phyloP scores from a whole-genome alignment of 2,113 vertebrate genomes.

The Phycodurus eques region DNA sequence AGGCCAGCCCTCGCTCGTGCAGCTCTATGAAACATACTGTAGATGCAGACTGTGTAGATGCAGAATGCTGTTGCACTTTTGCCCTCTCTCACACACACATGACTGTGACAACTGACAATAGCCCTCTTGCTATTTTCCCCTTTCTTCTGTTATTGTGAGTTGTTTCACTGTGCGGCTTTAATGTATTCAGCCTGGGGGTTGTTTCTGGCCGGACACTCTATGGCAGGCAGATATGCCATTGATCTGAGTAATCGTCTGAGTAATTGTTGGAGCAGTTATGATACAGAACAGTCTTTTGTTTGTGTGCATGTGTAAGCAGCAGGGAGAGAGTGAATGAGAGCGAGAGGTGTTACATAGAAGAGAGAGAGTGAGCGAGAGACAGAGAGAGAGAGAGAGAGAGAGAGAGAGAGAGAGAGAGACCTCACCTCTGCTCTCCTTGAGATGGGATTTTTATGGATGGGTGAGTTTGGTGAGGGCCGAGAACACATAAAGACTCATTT shows the following conservation, averaged over 20 bases:
- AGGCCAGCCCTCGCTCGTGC: conserved; percentile 32
- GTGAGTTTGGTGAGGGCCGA: conserved; percentile 70
- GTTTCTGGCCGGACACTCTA: conserved; percentile 58
- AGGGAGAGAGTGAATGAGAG: conserved; percentile 40
- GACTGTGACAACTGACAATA: conserved; percentile 61
- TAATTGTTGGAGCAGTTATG: conserved; percentile 78
- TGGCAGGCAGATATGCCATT: conserved; percentile 69
- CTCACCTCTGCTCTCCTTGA: conserved; percentile 79
- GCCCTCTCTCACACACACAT: conserved; percentile 52
- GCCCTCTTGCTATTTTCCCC: conserved; percentile 55
- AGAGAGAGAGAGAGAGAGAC: conserved; percentile 53
- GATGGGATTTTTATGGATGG: conserved; percentile 80
- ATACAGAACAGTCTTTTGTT: conserved; percentile 68
- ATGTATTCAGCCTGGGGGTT: conserved; percentile 62
- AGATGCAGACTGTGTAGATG: conserved; percentile 35
- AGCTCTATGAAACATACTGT: conserved; percentile 39
- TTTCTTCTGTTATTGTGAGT: conserved; percentile 55
- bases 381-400: conserved; percentile 31
- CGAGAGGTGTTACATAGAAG: conserved; percentile 17
- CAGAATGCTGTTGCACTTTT: conserved; percentile 51
- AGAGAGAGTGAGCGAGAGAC: conserved; percentile 44
- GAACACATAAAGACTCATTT: conserved; percentile 77
- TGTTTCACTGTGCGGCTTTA: conserved; percentile 63
- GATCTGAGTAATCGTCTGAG: conserved; percentile 78
- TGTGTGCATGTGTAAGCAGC: conserved; percentile 54